Percentiles rank a stretch among this genome's conserved stretches.
Evolutionary conservation across 2,113 vertebrate genomes (phyloP).

Genomic region (Aldabrachelys gigantea): DNA sequence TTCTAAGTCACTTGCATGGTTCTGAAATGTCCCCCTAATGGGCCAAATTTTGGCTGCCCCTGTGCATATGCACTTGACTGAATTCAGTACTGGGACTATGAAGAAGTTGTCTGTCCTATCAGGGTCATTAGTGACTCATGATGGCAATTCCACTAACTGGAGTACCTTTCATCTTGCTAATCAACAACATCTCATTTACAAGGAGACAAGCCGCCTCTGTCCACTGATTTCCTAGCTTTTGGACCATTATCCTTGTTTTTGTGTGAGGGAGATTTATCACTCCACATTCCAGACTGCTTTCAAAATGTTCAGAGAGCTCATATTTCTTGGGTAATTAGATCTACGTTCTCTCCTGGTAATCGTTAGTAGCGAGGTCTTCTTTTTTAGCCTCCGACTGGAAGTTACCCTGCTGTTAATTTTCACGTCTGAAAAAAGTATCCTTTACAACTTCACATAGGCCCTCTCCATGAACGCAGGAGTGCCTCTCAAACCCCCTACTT

Average conservation of each 20-base stretch:
- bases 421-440: background rate
- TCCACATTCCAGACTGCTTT: slow-evolving; percentile 34
- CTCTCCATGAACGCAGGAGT: background rate
- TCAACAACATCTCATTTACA: background rate
- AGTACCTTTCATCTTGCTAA: background rate
- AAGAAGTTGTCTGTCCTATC: too few relatives aligned
- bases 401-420: background rate
- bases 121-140: background rate
- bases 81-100: too few relatives aligned
- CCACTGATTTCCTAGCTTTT: too few relatives aligned
- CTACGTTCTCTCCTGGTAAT: background rate
- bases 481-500: background rate
- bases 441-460: background rate
- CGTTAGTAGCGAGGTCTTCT: background rate
- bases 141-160: background rate
- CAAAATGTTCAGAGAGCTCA: background rate
- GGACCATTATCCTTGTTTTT: too few relatives aligned
- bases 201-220: background rate
- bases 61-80: too few relatives aligned
- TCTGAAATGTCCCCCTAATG: too few relatives aligned
- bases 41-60: too few relatives aligned
- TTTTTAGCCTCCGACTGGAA: background rate
- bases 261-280: background rate
- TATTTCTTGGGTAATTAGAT: background rate
- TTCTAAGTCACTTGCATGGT: too few relatives aligned